phyloP scores from a whole-genome alignment of 2,113 vertebrate genomes.

The Bubalus kerabau region DNA sequence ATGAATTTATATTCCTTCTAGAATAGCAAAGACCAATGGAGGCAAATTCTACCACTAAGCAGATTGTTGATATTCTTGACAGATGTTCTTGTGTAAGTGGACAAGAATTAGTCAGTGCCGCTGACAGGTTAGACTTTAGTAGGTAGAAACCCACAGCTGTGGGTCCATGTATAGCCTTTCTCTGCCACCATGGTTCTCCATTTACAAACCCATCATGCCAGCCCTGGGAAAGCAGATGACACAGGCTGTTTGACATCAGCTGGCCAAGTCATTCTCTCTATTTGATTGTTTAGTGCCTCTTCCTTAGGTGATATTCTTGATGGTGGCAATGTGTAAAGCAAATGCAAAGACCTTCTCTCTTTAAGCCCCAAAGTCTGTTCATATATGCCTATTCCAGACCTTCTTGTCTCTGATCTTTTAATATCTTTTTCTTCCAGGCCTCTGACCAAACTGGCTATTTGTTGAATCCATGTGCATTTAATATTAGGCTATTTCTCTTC shows the following conservation, averaged over 20 bases:
- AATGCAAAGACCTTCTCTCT: not conserved
- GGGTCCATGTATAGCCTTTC: not conserved
- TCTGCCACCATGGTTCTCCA: not conserved
- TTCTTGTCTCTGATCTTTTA: not conserved
- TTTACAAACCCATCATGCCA: not conserved
- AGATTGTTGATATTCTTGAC: not conserved
- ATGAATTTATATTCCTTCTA: not conserved
- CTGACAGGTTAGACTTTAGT: not conserved
- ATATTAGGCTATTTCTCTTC: not conserved
- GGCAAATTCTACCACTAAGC: not conserved
- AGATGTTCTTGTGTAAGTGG: not conserved
- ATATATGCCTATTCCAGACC: not conserved
- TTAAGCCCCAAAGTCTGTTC: not conserved
- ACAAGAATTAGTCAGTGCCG: not conserved
- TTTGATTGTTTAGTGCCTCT: not conserved
- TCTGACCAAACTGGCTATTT: not conserved
- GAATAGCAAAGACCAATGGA: not conserved
- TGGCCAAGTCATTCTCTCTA: not conserved
- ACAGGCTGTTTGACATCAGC: not conserved
- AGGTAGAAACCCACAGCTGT: not conserved
- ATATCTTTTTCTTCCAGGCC: not conserved
- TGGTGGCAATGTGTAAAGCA: not conserved
- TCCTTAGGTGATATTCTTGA: not conserved
- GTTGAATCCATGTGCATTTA: not conserved
- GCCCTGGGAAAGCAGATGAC: not conserved